phyloP scores from a whole-genome alignment of 2,113 vertebrate genomes.

The Xiphophorus couchianus region DNA sequence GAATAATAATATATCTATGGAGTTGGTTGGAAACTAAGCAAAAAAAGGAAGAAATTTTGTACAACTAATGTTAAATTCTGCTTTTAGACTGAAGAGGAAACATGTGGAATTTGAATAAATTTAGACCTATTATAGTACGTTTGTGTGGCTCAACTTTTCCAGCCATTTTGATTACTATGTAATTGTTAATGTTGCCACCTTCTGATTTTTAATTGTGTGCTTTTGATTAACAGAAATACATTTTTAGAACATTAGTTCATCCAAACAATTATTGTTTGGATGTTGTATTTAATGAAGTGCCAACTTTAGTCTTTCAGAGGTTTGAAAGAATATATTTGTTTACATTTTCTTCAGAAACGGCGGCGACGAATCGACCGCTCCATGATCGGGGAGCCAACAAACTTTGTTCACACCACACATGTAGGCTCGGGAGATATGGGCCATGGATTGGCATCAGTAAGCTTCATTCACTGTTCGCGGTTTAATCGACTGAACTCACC shows the following conservation, averaged over 20 bases:
- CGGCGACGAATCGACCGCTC: constrained; percentile 86
- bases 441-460: constrained; percentile 79
- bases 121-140: not conserved
- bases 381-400: constrained; percentile 92
- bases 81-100: not conserved
- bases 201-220: no score
- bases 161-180: no score
- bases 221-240: no score
- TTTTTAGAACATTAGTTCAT: no score
- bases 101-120: not conserved
- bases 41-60: not conserved
- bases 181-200: no score
- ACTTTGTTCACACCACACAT: constrained; percentile 91
- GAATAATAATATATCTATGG: not conserved
- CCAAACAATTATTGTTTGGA: no score
- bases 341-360: constrained; percentile 78
- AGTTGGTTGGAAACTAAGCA: not conserved
- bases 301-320: not conserved
- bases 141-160: not conserved
- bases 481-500: not conserved
- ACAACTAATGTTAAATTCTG: not conserved
- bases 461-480: constrained; percentile 37
- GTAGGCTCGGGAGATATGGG: constrained; percentile 88
- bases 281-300: no score
- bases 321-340: not conserved